A percentile compares a stretch with the other conserved stretches of the same genome.
These are phyloP conservation scores for Seriola dumerili DNA, from an alignment of 2,113 vertebrate genomes.

Conservation along the genomic window DNA sequence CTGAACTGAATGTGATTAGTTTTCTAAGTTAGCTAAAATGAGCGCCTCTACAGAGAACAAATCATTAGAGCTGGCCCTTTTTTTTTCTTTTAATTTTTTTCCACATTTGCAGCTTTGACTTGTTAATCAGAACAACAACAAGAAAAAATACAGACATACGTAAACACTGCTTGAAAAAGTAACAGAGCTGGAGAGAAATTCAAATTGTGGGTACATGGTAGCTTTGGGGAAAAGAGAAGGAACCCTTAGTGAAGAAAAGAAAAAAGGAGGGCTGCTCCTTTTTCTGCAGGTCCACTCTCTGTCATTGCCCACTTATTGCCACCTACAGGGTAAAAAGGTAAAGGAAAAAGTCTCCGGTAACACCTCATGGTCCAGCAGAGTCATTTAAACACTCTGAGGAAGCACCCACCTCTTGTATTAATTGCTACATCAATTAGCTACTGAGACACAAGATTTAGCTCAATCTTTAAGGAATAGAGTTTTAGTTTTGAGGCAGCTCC, in stretches of 20 bases:
- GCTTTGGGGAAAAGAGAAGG: background rate
- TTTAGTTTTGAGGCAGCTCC: slow-evolving; percentile 62
- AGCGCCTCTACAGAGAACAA: slow-evolving; percentile 74
- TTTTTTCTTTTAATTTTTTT: slow-evolving; percentile 1
- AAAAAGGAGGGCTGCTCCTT: background rate
- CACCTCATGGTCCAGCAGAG: slow-evolving; percentile 54
- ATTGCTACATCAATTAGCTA: slow-evolving; percentile 86
- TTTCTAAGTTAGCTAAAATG: slow-evolving; percentile 35
- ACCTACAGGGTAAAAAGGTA: slow-evolving; percentile 8
- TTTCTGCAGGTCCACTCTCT: slow-evolving; percentile 24
- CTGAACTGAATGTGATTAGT: slow-evolving; percentile 52
- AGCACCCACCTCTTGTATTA: slow-evolving; percentile 63
- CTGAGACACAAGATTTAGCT: slow-evolving; percentile 67
- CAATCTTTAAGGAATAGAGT: slow-evolving; percentile 48
- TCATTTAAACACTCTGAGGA: slow-evolving; percentile 58
- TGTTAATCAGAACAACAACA: slow-evolving; percentile 70
- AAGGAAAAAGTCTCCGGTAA: slow-evolving; percentile 44
- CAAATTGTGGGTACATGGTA: slow-evolving; percentile 30
- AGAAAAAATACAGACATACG: background rate
- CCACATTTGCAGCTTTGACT: slow-evolving; percentile 85
- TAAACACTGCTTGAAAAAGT: slow-evolving; percentile 40
- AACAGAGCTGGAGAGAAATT: slow-evolving; percentile 58
- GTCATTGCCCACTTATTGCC: slow-evolving; percentile 28
- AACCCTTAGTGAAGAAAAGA: slow-evolving; percentile 55
- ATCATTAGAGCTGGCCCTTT: slow-evolving; percentile 82